phyloP scores from a whole-genome alignment of 2,888 invertebrate species.

The Folsomia manolachei region DNA sequence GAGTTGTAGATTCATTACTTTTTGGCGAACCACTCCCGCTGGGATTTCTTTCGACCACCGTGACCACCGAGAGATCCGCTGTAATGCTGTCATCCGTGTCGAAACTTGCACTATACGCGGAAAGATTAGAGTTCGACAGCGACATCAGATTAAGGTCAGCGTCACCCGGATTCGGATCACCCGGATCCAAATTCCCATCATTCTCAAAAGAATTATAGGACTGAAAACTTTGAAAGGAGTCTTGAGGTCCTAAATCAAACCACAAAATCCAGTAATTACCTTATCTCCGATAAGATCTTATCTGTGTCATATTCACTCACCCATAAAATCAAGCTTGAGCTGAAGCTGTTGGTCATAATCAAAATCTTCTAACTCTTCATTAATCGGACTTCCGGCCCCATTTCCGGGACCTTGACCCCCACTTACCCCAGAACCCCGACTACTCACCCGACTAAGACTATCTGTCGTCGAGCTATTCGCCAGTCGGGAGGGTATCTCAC shows the following conservation, averaged over 20 bases:
- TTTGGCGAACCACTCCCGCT: neutral
- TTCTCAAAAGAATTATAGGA: no score
- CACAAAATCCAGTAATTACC: no score
- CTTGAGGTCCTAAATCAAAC: neutral
- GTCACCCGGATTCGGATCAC: neutral
- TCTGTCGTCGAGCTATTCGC: neutral
- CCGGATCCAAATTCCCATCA: no score
- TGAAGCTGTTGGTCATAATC: neutral
- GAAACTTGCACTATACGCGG: conserved; percentile 7
- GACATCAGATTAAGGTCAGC: neutral
- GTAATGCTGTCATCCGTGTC: conserved; percentile 16
- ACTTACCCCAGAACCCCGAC: neutral
- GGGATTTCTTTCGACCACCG: conserved; percentile 4
- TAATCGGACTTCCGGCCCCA: conserved; percentile 5
- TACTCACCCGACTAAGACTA: conserved; percentile 5
- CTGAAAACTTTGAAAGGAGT: neutral
- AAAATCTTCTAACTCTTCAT: conserved; percentile 1
- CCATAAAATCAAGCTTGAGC: neutral
- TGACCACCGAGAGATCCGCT: conserved; percentile 8
- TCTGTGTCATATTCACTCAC: no score
- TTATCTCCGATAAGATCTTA: no score
- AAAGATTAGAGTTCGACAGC: neutral
- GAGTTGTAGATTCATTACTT: neutral
- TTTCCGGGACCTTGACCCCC: neutral
- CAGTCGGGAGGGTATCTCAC: neutral